Evolutionary conservation across 2,888 invertebrate genomes (phyloP), one percentile per base, ranked within the genome.

Genomic region (Syrphus vitripennis): DNA sequence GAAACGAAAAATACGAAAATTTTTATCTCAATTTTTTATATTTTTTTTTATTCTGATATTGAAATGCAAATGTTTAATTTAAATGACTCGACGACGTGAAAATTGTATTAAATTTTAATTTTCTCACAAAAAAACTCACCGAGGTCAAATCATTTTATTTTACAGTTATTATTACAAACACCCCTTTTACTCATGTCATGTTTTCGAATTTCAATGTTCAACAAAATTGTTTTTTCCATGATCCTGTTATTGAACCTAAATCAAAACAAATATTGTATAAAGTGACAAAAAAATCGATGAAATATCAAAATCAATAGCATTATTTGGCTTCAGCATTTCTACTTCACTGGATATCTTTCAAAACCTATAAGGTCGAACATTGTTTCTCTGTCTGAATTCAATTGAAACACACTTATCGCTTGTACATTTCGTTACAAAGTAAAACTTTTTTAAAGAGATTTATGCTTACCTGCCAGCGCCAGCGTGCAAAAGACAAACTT

Each of bases 331-430:
- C 45, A 70, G 63, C n/a, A 75, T 76, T 76, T 75, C 63, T 37
- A 5, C 70, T 50, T 57, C 16, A 45, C 59, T 69, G 69, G 45
- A 48, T 69, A 65, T 9, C 57, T n/a, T 57, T 57, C 16, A 31
- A 65, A 63, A 12, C 21, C 26, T 61, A 19, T 42, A 77, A 76
- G 70, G 82, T 82, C 65, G 50, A 65, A 71, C 53, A 71, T 50
- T 77, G 59, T 59, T 57, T 14, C 21, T 53, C 67, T 67, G 29
- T 42, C 65, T 59, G 21, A 71, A 24, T 31, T 59, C 24, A 59
- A 10, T 40, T 12, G 19, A 67, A 57, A 71, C 65, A 71, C 4
- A 48, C 4, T 14, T 69, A 57, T 50, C 10, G 21, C 42, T 14
- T 72, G 29, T 24, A 16, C 57, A n/a, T n/a, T n/a, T 26, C 16